These are phyloP conservation scores for Melikaiella ostensackeni DNA, from an alignment of 2,888 invertebrate species.

Conservation along the genomic window DNA sequence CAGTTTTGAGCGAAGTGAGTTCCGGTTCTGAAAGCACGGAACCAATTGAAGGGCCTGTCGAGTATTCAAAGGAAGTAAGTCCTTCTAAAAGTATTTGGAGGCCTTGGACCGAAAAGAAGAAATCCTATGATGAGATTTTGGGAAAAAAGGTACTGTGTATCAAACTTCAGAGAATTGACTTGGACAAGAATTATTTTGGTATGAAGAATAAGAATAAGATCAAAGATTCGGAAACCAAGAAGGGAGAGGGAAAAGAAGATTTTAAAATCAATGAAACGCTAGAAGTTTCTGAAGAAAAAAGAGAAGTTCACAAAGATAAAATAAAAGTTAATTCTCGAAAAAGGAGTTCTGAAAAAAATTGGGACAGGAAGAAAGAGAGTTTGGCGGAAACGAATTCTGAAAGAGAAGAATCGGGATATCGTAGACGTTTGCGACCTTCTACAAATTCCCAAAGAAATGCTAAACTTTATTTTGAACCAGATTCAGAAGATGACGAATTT, in stretches of 20 bases:
- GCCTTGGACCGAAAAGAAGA: background rate
- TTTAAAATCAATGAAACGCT: too few relatives aligned
- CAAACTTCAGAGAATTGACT: constrained; percentile 1
- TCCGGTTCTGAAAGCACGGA: background rate
- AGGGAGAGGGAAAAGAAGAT: too few relatives aligned
- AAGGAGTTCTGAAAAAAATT: too few relatives aligned
- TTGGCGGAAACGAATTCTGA: background rate
- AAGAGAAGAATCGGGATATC: background rate
- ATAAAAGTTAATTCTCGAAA: too few relatives aligned
- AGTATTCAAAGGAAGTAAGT: background rate
- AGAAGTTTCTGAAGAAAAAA: too few relatives aligned
- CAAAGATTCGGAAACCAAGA: background rate
- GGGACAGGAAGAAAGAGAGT: background rate
- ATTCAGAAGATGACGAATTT: background rate
- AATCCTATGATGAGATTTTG: background rate
- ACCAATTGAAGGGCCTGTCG: background rate
- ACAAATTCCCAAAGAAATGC: background rate
- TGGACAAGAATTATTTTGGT: background rate
- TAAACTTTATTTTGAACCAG: background rate
- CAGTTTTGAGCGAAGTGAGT: background rate
- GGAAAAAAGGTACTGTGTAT: background rate
- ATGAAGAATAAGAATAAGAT: background rate
- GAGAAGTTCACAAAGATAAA: too few relatives aligned
- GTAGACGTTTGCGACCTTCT: background rate
- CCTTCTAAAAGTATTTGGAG: background rate